phyloP scores from a whole-genome alignment of 1,140 invertebrate genomes.

The Lasioglossum baleicum region DNA sequence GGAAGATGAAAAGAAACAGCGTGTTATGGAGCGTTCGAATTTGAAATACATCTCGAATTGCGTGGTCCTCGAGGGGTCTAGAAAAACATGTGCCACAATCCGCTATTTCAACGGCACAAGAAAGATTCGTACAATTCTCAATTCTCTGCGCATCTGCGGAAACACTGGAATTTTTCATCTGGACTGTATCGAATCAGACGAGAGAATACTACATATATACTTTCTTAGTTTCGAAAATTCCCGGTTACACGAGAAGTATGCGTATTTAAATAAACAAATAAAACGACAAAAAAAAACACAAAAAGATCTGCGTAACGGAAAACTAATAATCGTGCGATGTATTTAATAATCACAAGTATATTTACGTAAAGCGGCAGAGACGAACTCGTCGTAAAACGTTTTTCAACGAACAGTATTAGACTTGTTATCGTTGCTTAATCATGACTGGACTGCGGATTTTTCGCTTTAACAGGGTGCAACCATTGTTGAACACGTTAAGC shows the following conservation, averaged over 20 bases:
- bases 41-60: background rate
- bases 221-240: background rate
- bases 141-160: background rate
- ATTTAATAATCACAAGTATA: conserved; percentile 19
- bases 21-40: background rate
- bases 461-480: background rate
- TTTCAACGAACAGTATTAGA: conserved; percentile 58
- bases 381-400: conserved; percentile 22
- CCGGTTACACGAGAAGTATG: background rate
- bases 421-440: conserved; percentile 57
- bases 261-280: conserved; percentile 13
- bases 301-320: conserved; percentile 20
- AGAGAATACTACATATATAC: background rate
- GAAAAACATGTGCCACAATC: background rate
- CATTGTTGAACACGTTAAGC: background rate
- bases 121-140: background rate
- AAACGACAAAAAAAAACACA: too few relatives aligned
- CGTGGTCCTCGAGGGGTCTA: background rate
- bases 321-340: conserved; percentile 22
- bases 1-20: background rate
- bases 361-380: conserved; percentile 19
- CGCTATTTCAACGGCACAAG: too few relatives aligned
- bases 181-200: too few relatives aligned
- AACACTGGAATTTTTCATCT: background rate
- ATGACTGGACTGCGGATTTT: conserved; percentile 4